Conservation (phyloP, 1,140 invertebrate genomes). For the Lepidurus couesii region DNA sequence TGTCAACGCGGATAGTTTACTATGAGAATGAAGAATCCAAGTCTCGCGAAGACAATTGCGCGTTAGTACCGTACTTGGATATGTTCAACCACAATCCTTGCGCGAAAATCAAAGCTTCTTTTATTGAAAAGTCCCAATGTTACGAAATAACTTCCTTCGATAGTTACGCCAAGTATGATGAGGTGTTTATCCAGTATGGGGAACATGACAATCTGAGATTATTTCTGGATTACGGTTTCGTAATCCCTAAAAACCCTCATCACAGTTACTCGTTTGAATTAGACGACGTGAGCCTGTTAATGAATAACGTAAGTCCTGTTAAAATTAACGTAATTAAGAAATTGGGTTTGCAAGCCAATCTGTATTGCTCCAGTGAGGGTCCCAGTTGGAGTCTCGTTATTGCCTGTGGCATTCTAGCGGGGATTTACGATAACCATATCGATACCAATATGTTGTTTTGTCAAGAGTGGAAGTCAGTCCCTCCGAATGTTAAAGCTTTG, state of each 20-base stretch:
- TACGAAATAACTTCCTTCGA: slow-evolving; percentile 44
- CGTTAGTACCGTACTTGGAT: slow-evolving; percentile 52
- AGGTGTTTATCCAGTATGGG: slow-evolving; percentile 52
- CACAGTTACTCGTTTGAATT: slow-evolving; percentile 42
- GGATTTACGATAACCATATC: slow-evolving; percentile 3
- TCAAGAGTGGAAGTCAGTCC: background rate
- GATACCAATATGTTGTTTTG: background rate
- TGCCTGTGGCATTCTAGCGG: background rate
- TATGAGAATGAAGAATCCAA: slow-evolving; percentile 52
- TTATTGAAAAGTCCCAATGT: slow-evolving; percentile 39
- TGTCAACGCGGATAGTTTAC: slow-evolving; percentile 51
- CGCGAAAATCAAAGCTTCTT: slow-evolving; percentile 42
- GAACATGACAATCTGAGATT: slow-evolving; percentile 49
- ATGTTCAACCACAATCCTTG: slow-evolving; percentile 49
- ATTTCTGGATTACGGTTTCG: slow-evolving; percentile 52
- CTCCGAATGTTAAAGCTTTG: background rate
- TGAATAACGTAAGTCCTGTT: background rate
- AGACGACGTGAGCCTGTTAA: slow-evolving; percentile 20
- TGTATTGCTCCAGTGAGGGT: slow-evolving; percentile 19
- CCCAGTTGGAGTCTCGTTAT: slow-evolving; percentile 23
- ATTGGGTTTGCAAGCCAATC: background rate
- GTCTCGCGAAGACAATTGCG: slow-evolving; percentile 43
- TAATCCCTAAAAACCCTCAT: slow-evolving; percentile 45
- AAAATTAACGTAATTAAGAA: background rate
- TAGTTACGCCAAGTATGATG: slow-evolving; percentile 41